phyloP scores from a whole-genome alignment of 2,888 invertebrate species.

The Yponomeuta plumbellus region DNA sequence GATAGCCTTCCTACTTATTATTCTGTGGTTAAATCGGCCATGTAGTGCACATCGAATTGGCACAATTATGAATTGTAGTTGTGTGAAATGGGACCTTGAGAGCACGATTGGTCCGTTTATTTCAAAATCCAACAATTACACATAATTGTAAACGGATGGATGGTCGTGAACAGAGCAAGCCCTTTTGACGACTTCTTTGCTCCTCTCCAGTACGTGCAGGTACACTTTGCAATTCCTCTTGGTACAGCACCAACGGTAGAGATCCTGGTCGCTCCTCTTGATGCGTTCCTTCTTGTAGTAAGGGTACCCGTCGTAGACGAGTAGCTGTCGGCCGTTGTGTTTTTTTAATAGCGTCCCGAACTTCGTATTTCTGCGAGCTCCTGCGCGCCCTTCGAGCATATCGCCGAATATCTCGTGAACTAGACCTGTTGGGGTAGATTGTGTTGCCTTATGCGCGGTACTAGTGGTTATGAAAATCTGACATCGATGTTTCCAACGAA shows the following conservation, averaged over 20 bases:
- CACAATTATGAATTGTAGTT: no score
- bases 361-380: neutral
- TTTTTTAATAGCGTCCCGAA: neutral
- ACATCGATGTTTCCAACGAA: neutral
- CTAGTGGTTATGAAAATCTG: neutral
- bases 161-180: neutral
- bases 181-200: neutral
- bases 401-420: neutral
- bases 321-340: neutral
- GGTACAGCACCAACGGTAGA: slow-evolving; percentile 8
- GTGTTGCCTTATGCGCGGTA: neutral
- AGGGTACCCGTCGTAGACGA: slow-evolving; percentile 1
- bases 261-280: neutral
- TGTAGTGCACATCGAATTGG: no score
- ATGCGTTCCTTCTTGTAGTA: neutral
- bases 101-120: no score
- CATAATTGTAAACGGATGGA: neutral
- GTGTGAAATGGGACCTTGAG: no score
- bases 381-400: neutral
- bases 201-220: neutral
- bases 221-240: slow-evolving; percentile 1
- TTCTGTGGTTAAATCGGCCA: no score
- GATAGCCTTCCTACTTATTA: no score
- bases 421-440: neutral
- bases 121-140: neutral